These are phyloP conservation scores for Heliconius himera DNA, from an alignment of 1,140 invertebrate species.

Conservation along the genomic window DNA sequence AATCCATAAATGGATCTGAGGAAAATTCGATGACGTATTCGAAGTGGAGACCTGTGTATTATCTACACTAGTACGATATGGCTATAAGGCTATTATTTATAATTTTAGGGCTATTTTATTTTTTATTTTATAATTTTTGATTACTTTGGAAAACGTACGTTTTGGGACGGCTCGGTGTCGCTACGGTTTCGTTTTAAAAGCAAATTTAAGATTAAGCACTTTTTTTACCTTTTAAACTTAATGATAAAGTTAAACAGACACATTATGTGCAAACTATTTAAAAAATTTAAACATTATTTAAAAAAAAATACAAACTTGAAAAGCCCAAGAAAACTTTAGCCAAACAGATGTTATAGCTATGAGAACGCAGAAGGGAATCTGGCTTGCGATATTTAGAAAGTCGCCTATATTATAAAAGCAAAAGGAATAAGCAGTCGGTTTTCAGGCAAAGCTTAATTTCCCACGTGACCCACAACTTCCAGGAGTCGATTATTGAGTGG, in stretches of 20 bases:
- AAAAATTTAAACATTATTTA: too few species aligned
- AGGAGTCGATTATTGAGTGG: background rate
- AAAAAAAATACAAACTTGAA: background rate
- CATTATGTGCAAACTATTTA: too few species aligned
- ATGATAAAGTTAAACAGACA: too few species aligned
- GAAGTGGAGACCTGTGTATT: conserved; percentile 11
- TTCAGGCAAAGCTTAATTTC: conserved; percentile 1
- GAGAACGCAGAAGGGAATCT: background rate
- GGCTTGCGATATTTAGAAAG: background rate
- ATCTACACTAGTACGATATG: background rate
- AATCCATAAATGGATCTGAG: background rate
- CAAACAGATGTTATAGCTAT: background rate
- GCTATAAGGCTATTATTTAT: background rate
- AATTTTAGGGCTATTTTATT: too few species aligned
- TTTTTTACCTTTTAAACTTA: too few species aligned
- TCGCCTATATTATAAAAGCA: background rate
- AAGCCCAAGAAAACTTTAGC: too few species aligned
- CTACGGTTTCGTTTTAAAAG: too few species aligned
- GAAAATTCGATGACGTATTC: conserved; percentile 23
- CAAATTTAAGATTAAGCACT: too few species aligned
- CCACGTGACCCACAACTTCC: background rate
- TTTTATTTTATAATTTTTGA: too few species aligned
- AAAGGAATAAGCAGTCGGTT: background rate
- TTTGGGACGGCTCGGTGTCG: too few species aligned
- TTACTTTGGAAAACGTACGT: too few species aligned